phyloP scores from a whole-genome alignment of 2,888 invertebrate species.

The Lottia scabra region DNA sequence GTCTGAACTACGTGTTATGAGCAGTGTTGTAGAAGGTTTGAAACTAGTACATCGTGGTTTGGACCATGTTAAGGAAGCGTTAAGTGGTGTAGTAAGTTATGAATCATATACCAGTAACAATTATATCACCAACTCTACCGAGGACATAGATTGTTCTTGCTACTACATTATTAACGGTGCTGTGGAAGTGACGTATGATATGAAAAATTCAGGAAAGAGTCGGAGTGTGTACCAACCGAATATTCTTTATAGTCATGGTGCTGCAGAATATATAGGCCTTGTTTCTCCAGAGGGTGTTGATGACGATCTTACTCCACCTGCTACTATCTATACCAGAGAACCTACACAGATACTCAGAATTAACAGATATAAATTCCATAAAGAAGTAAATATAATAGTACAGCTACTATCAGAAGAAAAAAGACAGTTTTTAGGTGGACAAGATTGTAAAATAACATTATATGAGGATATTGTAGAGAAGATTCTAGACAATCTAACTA shows the following conservation, averaged over 20 bases:
- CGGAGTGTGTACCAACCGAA: conserved; percentile 55
- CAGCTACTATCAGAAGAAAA: conserved; percentile 39
- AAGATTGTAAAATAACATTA: conserved; percentile 41
- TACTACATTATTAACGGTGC: conserved; percentile 56
- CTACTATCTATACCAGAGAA: conserved; percentile 55
- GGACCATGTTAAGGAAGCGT: conserved; percentile 53
- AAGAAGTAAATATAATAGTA: conserved; percentile 37
- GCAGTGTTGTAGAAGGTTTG: conserved; percentile 53
- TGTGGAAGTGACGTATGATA: conserved; percentile 57
- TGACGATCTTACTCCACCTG: conserved; percentile 56
- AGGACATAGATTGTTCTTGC: conserved; percentile 49
- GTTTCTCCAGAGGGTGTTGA: conserved; percentile 50
- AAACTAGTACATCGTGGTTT: conserved; percentile 53
- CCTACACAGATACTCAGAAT: conserved; percentile 51
- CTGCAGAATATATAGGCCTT: conserved; percentile 57
- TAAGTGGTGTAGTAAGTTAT: conserved; percentile 48
- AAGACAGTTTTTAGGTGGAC: conserved; percentile 35
- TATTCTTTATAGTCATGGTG: conserved; percentile 59
- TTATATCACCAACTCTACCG: conserved; percentile 45
- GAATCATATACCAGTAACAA: conserved; percentile 47
- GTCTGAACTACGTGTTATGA: conserved; percentile 43
- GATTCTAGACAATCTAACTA: conserved; percentile 47
- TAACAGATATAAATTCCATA: conserved; percentile 51
- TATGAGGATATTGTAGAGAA: conserved; percentile 44
- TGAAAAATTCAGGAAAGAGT: conserved; percentile 37